These are phyloP conservation scores for Phengaris arion DNA, from an alignment of 2,888 invertebrate genomes.

Conservation along the genomic window DNA sequence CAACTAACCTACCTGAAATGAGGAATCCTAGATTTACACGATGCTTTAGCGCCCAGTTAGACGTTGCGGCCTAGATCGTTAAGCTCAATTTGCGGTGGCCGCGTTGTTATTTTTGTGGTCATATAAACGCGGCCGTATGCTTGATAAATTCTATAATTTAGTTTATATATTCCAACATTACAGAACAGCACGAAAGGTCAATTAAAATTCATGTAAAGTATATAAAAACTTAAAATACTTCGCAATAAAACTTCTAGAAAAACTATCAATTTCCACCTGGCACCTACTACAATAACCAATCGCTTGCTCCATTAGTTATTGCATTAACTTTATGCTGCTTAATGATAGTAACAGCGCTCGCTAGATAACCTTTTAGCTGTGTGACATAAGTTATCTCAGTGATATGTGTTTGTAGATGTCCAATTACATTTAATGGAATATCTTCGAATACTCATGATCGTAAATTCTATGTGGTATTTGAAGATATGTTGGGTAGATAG, in stretches of 20 bases:
- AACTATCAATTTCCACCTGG: too few relatives aligned
- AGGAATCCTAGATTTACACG: too few relatives aligned
- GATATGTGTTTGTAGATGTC: background rate
- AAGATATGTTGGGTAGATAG: background rate
- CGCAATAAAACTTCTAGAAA: background rate
- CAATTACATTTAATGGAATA: background rate
- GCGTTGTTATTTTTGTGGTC: too few relatives aligned
- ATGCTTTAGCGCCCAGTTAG: too few relatives aligned
- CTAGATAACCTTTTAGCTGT: background rate
- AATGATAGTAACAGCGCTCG: background rate
- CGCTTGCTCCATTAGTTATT: background rate
- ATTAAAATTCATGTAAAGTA: background rate
- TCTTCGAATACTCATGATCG: background rate
- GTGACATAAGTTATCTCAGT: slow-evolving; percentile 6
- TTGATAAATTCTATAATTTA: too few relatives aligned
- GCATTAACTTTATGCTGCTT: background rate
- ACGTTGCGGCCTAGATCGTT: too few relatives aligned
- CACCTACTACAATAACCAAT: background rate
- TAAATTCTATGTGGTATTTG: background rate
- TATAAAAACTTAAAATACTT: background rate
- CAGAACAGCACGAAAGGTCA: too few relatives aligned
- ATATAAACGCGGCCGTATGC: too few relatives aligned
- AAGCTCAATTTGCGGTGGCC: too few relatives aligned
- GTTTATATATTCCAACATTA: too few relatives aligned
- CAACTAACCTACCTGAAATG: too few relatives aligned